A percentile compares a stretch with the other conserved stretches of the same genome.
These are phyloP conservation scores for Hormaphis cornu DNA, from an alignment of 1,140 invertebrate genomes.

Conservation along the genomic window DNA sequence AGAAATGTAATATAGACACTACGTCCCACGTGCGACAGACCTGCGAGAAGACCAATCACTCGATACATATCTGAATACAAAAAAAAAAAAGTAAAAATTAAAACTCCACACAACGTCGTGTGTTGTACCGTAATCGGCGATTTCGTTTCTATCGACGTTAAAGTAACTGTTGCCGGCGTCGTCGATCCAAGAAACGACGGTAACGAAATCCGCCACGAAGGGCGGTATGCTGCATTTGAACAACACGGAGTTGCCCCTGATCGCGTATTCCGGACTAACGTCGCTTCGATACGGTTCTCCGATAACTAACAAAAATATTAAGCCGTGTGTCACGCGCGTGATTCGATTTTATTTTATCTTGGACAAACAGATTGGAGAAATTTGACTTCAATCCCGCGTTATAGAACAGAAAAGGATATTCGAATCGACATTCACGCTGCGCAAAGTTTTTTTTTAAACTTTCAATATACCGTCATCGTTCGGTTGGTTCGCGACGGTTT, in stretches of 20 bases:
- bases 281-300: constrained; percentile 80
- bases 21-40: too few relatives aligned
- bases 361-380: too few relatives aligned
- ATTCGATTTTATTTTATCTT: too few relatives aligned
- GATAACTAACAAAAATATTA: constrained; percentile 59
- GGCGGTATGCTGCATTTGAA: constrained; percentile 86
- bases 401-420: too few relatives aligned
- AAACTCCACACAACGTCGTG: too few relatives aligned
- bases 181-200: constrained; percentile 79
- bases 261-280: constrained; percentile 85
- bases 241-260: constrained; percentile 85
- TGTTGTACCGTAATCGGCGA: neutral
- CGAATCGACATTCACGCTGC: neutral
- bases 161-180: constrained; percentile 53
- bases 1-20: too few relatives aligned
- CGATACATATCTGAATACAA: too few relatives aligned
- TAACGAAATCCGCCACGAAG: constrained; percentile 83
- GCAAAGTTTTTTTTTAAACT: neutral
- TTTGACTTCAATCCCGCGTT: too few relatives aligned
- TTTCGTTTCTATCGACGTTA: neutral
- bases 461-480: constrained; percentile 1
- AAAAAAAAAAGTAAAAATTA: too few relatives aligned
- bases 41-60: too few relatives aligned
- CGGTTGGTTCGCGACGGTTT: neutral
- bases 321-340: too few relatives aligned